Base-by-base conservation (phyloP, 2,888 invertebrate genomes). In the Lasioglossum marginatum region DNA sequence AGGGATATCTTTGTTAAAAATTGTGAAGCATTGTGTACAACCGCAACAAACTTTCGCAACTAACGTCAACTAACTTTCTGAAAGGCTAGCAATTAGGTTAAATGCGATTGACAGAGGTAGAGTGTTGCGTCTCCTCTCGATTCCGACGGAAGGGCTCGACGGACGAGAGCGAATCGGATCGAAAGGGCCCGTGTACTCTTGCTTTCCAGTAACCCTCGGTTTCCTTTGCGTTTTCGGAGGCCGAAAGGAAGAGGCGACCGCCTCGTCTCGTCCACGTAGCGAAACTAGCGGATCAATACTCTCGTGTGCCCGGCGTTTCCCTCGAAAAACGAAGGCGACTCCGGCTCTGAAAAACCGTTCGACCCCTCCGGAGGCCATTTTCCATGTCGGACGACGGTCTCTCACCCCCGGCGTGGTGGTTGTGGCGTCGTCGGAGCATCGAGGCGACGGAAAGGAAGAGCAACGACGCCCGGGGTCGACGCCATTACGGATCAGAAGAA, bases 401-500 rank as follows among this genome's bases (percentile, higher is more conserved):
- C 31, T 60, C 60, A 60, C 60, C 60, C 60, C 60, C 27, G 5
- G 52, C 4, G 52, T 3, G 52, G 52, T 5, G 60, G 60, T 27
- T 23, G 60, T 0, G 60, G 27, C 60, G 60, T 60, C 66, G 66
- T 8, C 31, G 34, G 31, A 31, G 23, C 70, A n/a, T 75, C 57
- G 40, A 10, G 10, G 23, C 40, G 27, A 70, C 34, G 45, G 27
- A 75, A 81, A 37, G 27, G 52, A 57, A 70, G 45, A 63, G 48
- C 71, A 37, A 63, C 57, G n/a, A 34, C 16, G 14, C 23, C 48
- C 66, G 14, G 34, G 27, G 48, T 43, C n/a, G 66, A 78, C 82
- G 80, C 86, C 87, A 86, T 86, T 82, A 72, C 82, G 76, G 60
- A 79, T 81, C 85, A 34, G 40, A 48, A 57, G 80, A 74, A 80